Conservation (phyloP, 2,797 vertebrate species). For the Zalophus californianus region DNA sequence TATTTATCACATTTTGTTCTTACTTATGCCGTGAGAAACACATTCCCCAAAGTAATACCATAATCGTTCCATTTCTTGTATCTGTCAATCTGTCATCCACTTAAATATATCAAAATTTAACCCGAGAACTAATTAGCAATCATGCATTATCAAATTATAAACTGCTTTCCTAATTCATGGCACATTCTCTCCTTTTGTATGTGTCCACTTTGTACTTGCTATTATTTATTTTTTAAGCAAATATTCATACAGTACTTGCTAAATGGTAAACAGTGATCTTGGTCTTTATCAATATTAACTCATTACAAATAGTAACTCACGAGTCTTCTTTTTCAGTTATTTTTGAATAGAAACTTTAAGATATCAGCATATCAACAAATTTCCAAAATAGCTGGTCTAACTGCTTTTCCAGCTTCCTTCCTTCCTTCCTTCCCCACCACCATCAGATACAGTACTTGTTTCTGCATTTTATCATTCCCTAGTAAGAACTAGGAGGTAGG, state of each 20-base stretch:
- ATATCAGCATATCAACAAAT: background rate
- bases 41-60: background rate
- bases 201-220: background rate
- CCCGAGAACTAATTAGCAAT: background rate
- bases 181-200: background rate
- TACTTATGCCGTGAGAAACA: background rate
- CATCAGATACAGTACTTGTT: background rate
- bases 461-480: background rate
- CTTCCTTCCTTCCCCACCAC: background rate
- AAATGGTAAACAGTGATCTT: background rate
- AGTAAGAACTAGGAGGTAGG: background rate
- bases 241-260: background rate
- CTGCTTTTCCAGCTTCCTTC: background rate
- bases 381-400: background rate
- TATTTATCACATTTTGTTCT: conserved; percentile 48
- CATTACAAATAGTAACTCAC: background rate
- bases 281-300: background rate
- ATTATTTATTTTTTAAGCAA: background rate
- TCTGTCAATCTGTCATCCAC: background rate
- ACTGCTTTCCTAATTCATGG: background rate
- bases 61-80: background rate
- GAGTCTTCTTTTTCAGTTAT: background rate
- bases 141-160: background rate
- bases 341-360: background rate
- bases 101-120: background rate